Percentiles rank a stretch among this genome's conserved stretches.
phyloP scores from a whole-genome alignment of 2,113 vertebrate genomes.

The Oxyruncus cristatus region DNA sequence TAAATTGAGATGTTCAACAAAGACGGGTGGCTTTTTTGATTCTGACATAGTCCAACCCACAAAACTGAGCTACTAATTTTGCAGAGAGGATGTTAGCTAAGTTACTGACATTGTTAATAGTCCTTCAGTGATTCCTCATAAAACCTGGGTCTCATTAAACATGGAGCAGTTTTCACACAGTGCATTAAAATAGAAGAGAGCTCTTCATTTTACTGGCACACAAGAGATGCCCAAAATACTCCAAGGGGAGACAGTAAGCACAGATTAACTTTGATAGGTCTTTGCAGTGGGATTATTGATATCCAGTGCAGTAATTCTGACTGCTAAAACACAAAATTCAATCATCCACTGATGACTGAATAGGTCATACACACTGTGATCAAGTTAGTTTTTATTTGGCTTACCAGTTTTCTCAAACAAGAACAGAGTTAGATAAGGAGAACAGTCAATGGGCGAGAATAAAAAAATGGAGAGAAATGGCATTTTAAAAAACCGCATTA shows the following conservation, averaged over 20 bases:
- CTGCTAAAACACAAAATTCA: background rate
- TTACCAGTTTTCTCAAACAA: background rate
- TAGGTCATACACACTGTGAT: background rate
- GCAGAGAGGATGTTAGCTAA: background rate
- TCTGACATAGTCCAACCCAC: background rate
- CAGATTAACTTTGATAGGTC: background rate
- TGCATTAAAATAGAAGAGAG: background rate
- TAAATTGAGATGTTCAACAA: background rate
- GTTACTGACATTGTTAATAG: background rate
- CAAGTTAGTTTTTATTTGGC: background rate
- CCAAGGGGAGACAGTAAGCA: background rate
- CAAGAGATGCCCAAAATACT: background rate
- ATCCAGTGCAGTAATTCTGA: background rate
- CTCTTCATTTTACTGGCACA: background rate
- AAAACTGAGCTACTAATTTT: background rate
- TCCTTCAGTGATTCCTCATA: background rate
- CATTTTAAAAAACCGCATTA: rapidly evolving
- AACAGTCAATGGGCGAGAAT: background rate
- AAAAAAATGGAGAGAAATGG: background rate
- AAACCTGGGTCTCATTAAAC: background rate
- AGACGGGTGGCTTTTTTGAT: background rate
- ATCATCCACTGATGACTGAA: no score
- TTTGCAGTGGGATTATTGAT: background rate
- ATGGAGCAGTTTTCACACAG: background rate
- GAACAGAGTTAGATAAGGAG: background rate